These are phyloP conservation scores for Melanotus villosus DNA, from an alignment of 2,888 invertebrate species.

Conservation along the genomic window DNA sequence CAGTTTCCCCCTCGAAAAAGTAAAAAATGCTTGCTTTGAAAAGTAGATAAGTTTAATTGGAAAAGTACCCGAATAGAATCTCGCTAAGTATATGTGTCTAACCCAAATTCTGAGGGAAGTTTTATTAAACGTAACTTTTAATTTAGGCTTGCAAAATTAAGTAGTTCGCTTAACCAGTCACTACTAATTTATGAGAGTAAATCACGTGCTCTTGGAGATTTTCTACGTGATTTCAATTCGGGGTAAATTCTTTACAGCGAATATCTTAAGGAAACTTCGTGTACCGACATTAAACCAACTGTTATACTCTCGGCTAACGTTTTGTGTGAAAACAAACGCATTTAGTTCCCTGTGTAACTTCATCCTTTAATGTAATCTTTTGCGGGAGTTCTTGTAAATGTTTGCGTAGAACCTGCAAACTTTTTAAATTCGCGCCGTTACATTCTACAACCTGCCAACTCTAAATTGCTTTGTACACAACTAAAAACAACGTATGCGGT, in stretches of 20 bases:
- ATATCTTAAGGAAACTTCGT: conserved; percentile 4
- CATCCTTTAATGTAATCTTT: conserved; percentile 34
- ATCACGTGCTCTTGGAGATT: conserved; percentile 18
- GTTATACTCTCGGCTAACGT: conserved; percentile 22
- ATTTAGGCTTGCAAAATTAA: conserved; percentile 14
- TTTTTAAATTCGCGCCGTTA: conserved; percentile 13
- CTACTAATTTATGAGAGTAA: conserved; percentile 26
- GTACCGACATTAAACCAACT: conserved; percentile 16
- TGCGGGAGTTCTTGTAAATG: conserved; percentile 25
- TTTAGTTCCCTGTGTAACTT: conserved; percentile 25
- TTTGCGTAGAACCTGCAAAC: conserved; percentile 29
- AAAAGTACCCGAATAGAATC: conserved; percentile 9
- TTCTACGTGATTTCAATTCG: conserved; percentile 24
- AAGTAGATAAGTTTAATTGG: conserved; percentile 17
- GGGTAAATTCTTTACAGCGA: conserved; percentile 23
- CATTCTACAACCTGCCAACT: conserved; percentile 22
- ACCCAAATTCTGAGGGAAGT: conserved; percentile 18
- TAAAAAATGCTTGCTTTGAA: not conserved
- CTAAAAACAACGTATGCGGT: not conserved
- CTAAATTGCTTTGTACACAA: conserved; percentile 20
- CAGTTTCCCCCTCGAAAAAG: not conserved
- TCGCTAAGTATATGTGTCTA: conserved; percentile 19
- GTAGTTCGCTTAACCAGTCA: conserved; percentile 27
- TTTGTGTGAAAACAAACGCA: conserved; percentile 22
- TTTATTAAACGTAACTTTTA: conserved; percentile 23